Evolutionary conservation across 2,113 vertebrate species (phyloP), one percentile per base, ranked within the genome.

Genomic region (Laticauda colubrina): DNA sequence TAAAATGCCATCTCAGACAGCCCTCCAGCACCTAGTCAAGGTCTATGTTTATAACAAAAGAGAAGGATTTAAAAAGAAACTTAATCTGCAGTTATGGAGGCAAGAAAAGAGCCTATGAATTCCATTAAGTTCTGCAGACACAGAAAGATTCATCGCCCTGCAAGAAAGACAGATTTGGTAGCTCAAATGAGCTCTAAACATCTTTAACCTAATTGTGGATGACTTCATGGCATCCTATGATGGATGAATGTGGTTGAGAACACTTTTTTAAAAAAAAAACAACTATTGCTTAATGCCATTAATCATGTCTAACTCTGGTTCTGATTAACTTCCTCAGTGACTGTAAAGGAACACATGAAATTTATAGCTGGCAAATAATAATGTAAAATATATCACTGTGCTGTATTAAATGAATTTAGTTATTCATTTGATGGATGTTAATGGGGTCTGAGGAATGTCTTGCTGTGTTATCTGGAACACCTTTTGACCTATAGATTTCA

Each of bases 261-360:
- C 34, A 43, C 34, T 81, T 15, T 64, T 61, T 23, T 56, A 23
- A 57, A 57, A 57, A 21, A 64, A 24, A 24, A 20, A 18, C 8
- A 81, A 39, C 34, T 59, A 43, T 85, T 59, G 43, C 39, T 57
- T 89, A 93, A 11, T 64, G 29, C 56, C 75, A 64, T 61, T 54
- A 59, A 86, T 93, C 55, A 90, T 90, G 34, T 93, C 55, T 3
- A 86, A 86, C 21, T 61, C 21, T 61, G 89, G 45, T 93, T 64
- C 75, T 61, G 91, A 88, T 88, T 92, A 86, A 93, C 45, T 93
- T 85, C 53, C 45, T 45, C 51, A 86, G 45, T 43, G 88, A 93
- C 43, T 24, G 55, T 61, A 64, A 86, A 75, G 55, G 29, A 92
- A 34, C 85, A 54, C 48, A 90, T 86, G 29, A 90, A 57, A 51